Evolutionary conservation across 2,113 vertebrate species (phyloP).

Genomic region (Caloenas nicobarica): DNA sequence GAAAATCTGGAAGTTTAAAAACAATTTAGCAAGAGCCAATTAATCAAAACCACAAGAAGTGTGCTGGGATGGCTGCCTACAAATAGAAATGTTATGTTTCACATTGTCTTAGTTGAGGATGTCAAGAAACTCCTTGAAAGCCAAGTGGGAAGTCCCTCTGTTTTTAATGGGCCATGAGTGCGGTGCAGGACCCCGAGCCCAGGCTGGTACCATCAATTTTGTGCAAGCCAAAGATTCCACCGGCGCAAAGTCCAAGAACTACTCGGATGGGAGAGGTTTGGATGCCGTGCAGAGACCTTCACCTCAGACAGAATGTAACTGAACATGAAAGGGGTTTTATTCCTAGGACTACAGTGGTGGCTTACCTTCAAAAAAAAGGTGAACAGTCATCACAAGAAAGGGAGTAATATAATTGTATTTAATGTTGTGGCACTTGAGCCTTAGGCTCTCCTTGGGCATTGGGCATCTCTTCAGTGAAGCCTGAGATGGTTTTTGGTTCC

Average conservation of each 20-base stretch:
- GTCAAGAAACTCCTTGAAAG: background rate
- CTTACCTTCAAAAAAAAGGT: background rate
- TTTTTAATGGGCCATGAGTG: background rate
- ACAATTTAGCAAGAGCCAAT: constrained; percentile 21
- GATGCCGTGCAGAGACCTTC: background rate
- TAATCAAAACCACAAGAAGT: constrained; percentile 24
- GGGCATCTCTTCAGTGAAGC: background rate
- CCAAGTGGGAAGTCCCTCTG: background rate
- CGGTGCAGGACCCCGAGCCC: too few species aligned
- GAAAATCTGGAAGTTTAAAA: constrained; percentile 46
- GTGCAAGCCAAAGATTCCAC: background rate
- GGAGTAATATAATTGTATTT: background rate
- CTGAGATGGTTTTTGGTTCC: background rate
- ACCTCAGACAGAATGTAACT: background rate
- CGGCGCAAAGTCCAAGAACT: background rate
- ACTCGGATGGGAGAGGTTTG: background rate
- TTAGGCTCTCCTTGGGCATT: background rate
- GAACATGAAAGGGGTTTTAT: background rate
- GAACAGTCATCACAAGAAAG: background rate
- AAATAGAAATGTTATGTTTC: background rate
- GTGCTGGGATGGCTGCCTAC: background rate
- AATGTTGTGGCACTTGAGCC: background rate
- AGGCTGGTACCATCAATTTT: too few species aligned
- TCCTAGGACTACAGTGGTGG: background rate
- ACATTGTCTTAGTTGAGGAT: background rate